Base-by-base conservation (phyloP, 64 coral and sea anemone species). In the Acropora yongei region DNA sequence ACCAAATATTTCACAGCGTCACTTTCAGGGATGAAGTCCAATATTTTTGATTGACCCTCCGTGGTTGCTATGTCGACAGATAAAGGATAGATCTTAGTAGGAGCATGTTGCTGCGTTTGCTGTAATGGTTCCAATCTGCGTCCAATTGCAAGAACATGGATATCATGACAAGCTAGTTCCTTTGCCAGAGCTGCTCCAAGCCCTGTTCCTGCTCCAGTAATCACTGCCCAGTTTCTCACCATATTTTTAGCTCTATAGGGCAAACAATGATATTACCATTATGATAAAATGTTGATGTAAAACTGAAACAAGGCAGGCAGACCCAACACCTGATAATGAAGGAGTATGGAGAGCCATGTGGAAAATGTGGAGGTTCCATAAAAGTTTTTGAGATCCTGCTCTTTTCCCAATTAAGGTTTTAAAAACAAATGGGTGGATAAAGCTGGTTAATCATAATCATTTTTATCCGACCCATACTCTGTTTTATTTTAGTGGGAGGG, bases 121-220 rank as follows among this genome's bases (percentile, higher is more conserved):
- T 45, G 68, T 57, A 93, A 80, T 4, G 77, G 77, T 4, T 88
- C 47, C 16, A 74, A 58, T 80, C 85, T 88, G 8, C 85, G 85
- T 82, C 92, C 92, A 57, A 88, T 57, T 1, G 77, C 86, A 51
- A 88, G 76, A 11, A 93, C 77, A 4, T 93, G 75, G 39, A 93
- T 61, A 43, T 40, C 67, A 75, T 93, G 77, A 43, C 46, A 11
- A 47, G 92, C 69, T 63, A 93, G 47, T 61, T 93, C 92, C 11
- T 93, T 88, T 5, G 92, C 85, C 30, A 93, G 41, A 9, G 92
- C 92, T 9, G 86, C 85, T 20, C 92, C 92, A 80, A 93, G 88
- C 30, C 92, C 92, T 40, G 92, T 88, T 50, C 92, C 92, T 43
- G 92, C 92, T 45, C 92, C 92, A 18, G 92, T 93, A 18, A 93